Evolutionary conservation across 2,888 invertebrate genomes (phyloP).

Genomic region (Rhogogaster chlorosoma): DNA sequence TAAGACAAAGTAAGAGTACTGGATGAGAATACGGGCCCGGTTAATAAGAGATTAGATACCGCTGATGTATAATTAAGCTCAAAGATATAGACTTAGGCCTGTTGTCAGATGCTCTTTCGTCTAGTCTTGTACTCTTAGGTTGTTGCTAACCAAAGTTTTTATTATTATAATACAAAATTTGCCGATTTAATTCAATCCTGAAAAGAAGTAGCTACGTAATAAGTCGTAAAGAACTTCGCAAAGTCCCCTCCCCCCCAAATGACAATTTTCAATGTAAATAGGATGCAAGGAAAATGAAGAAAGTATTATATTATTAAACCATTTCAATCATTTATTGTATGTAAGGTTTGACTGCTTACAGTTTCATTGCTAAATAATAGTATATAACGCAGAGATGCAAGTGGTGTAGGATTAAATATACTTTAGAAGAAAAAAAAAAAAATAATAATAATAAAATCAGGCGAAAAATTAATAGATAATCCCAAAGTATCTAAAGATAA

Average conservation of each 20-base stretch:
- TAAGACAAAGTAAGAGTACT: slow-evolving; percentile 61
- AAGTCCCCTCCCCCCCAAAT: neutral
- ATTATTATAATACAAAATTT: slow-evolving; percentile 33
- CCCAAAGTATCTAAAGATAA: neutral
- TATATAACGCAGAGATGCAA: slow-evolving; percentile 16
- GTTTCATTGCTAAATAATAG: slow-evolving; percentile 49
- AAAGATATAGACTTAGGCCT: neutral
- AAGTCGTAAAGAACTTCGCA: slow-evolving; percentile 4
- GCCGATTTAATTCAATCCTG: slow-evolving; percentile 33
- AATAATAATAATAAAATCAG: neutral
- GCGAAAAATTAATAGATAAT: slow-evolving; percentile 11
- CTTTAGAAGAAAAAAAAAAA: neutral
- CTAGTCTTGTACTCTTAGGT: slow-evolving; percentile 49
- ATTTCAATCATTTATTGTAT: slow-evolving; percentile 56
- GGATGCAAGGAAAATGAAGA: slow-evolving; percentile 62
- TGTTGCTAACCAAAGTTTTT: slow-evolving; percentile 50
- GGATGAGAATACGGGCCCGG: slow-evolving; percentile 52
- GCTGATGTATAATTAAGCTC: neutral
- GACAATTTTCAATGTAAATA: slow-evolving; percentile 59
- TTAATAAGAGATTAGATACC: neutral
- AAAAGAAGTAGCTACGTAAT: slow-evolving; percentile 1
- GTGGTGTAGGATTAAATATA: slow-evolving; percentile 43
- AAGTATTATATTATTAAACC: slow-evolving; percentile 63
- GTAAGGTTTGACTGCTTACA: slow-evolving; percentile 55
- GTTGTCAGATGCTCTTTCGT: slow-evolving; percentile 25